Percentiles rank a stretch among this genome's conserved stretches.
phyloP scores from a whole-genome alignment of 2,888 invertebrate species.

The Zhuqinia jingwanae region DNA sequence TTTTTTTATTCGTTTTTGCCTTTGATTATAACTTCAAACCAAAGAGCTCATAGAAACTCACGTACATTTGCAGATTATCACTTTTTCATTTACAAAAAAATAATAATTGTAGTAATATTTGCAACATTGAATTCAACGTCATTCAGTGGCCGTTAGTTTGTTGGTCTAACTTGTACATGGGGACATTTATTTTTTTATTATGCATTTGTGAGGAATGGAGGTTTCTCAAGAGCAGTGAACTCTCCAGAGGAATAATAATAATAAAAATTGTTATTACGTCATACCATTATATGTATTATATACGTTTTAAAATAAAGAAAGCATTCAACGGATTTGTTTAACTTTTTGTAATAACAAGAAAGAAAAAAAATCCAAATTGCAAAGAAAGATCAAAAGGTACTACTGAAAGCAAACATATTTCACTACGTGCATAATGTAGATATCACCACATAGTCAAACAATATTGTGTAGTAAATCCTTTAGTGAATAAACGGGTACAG shows the following conservation, averaged over 20 bases:
- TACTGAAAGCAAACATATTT: no score
- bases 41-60: no score
- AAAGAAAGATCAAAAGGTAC: constrained; percentile 7
- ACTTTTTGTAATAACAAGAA: no score
- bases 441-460: no score
- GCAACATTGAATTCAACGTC: no score
- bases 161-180: not conserved
- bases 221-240: constrained; percentile 69
- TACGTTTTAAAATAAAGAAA: not conserved
- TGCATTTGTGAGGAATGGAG: constrained; percentile 42
- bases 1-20: not conserved
- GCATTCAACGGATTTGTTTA: not conserved
- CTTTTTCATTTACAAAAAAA: not conserved
- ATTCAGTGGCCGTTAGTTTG: not conserved
- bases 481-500: no score
- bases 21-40: not conserved
- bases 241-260: constrained; percentile 1
- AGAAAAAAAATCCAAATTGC: constrained; percentile 5
- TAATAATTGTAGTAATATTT: no score
- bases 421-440: no score
- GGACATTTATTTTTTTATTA: constrained; percentile 2
- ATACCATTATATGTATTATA: no score
- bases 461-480: no score
- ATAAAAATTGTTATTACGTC: not conserved
- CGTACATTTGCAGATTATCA: no score